Conservation (phyloP, 2,797 vertebrate species). For the Crypturellus tataupa region DNA sequence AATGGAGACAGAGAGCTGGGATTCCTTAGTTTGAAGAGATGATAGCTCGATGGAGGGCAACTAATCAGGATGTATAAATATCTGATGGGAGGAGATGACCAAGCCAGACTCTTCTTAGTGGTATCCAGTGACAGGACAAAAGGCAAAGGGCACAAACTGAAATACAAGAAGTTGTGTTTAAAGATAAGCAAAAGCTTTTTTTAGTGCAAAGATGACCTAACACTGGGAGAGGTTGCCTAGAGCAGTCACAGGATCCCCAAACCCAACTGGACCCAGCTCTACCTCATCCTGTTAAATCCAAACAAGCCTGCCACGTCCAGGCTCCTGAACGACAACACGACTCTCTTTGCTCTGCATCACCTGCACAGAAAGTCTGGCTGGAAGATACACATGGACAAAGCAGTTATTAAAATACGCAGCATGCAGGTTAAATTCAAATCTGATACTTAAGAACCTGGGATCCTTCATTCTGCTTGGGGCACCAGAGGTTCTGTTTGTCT, state of each 20-base stretch:
- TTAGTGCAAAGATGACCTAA: neutral
- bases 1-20: neutral
- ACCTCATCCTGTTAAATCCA: neutral
- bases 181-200: neutral
- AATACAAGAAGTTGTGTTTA: neutral
- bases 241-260: neutral
- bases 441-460: neutral
- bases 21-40: neutral
- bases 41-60: neutral
- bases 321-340: fast-evolving
- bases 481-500: neutral
- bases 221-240: neutral
- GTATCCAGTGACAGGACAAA: neutral
- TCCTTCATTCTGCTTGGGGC: neutral
- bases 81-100: neutral
- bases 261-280: neutral
- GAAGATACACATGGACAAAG: neutral
- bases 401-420: neutral
- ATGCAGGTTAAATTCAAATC: constrained; percentile 35
- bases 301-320: neutral
- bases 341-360: neutral
- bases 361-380: neutral
- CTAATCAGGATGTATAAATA: neutral
- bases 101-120: neutral
- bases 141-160: neutral